These are phyloP conservation scores for Leuciscus idus DNA, from an alignment of 2,113 vertebrate species.

Conservation along the genomic window DNA sequence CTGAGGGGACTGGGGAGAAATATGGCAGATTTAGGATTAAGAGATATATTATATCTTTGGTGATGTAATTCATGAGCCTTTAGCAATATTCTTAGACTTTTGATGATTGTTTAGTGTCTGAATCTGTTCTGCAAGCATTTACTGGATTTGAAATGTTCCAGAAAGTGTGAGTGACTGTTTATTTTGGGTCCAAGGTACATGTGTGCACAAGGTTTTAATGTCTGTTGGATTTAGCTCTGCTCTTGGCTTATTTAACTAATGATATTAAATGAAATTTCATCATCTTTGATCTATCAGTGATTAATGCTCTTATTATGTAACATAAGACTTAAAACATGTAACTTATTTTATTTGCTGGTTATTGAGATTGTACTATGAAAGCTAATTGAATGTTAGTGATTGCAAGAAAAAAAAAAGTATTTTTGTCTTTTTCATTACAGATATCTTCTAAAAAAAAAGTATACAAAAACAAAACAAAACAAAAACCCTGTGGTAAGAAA, in stretches of 20 bases:
- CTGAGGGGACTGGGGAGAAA: not conserved
- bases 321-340: too few species aligned
- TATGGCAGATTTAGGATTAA: not conserved
- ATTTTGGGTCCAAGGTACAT: conserved; percentile 1
- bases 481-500: too few species aligned
- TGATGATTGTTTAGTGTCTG: not conserved
- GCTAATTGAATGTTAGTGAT: not conserved
- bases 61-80: not conserved
- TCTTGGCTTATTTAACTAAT: not conserved
- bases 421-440: not conserved
- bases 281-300: not conserved
- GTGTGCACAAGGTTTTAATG: not conserved
- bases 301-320: not conserved
- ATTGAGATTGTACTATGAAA: not conserved
- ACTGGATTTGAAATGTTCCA: not conserved
- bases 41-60: not conserved
- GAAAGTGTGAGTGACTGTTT: not conserved
- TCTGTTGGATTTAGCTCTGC: not conserved
- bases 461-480: too few species aligned
- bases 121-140: not conserved
- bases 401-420: not conserved
- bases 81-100: too few species aligned
- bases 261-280: not conserved
- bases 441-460: not conserved
- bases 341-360: not conserved